Base-by-base conservation (phyloP, 2,797 vertebrate genomes). In the Mus spretus region DNA sequence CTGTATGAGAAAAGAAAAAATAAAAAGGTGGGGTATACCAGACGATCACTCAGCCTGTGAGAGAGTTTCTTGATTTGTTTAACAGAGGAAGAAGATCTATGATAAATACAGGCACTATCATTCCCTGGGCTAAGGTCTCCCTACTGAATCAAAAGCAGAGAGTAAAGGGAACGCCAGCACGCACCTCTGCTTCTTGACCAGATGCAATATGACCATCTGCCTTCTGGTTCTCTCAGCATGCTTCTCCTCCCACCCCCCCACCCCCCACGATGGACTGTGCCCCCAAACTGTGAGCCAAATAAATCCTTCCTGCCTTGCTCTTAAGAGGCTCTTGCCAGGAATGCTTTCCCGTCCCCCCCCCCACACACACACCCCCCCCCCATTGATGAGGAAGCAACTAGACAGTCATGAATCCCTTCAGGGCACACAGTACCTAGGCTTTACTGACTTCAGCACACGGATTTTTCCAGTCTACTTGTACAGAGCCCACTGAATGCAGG, bases 401-500 rank as follows among this genome's bases (percentile, higher is more conserved):
- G 11, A 89, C 24, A 57, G 15, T 10, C 0, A 2, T 34, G 4
- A 26, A 19, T 15, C 40, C 53, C 74, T 79, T 1, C 0, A 37
- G 31, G 78, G 13, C 4, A 19, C 26, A 50, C 1, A 79, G n/a
- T 59, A 75, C 22, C 50, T 67, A n/a, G 20, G 37, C 24, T 81
- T 89, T 26, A 10, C 65, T 47, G 6, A 65, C 80, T 50, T 13
- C 47, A 37, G 2, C 44, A 6, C 44, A 90, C 31, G 50, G 37
- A 20, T 19, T 87, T 77, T 59, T 65, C 37, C 19, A 37, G 37
- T 55, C n/a, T 17, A 53, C 6, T 67, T 94, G 28, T 6, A 40
- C 3, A 79, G 22, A 67, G 6, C 22, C 28, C 12, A 40, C 7
- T 37, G 19, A 59, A 65, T 75, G 24, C 53, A 57, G 11, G 19